phyloP scores from a whole-genome alignment of 2,888 invertebrate species.

The Zonitis immaculata region DNA sequence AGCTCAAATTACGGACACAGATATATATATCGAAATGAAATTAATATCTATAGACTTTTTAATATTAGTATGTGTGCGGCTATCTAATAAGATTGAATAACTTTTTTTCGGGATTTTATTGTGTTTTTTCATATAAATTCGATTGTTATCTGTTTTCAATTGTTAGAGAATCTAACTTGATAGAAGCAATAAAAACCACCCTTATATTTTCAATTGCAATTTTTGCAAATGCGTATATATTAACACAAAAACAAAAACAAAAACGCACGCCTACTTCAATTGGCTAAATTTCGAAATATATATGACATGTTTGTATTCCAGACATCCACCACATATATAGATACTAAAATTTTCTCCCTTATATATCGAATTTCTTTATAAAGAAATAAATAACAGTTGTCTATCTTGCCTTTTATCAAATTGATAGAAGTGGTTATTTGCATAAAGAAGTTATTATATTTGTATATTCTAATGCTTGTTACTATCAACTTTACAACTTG shows the following conservation, averaged over 20 bases:
- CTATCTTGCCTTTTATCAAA: not conserved
- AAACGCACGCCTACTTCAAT: not conserved
- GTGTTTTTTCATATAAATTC: no score
- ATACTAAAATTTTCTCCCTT: not conserved
- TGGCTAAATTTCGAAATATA: not conserved
- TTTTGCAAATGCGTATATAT: not conserved
- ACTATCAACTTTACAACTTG: not conserved
- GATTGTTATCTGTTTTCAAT: no score
- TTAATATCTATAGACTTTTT: no score
- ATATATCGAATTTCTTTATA: not conserved
- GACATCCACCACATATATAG: not conserved
- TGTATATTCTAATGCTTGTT: not conserved
- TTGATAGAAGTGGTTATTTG: conserved; percentile 20
- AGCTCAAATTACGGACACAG: not conserved
- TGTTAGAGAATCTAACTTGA: no score
- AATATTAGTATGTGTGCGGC: not conserved
- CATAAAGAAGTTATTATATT: conserved; percentile 22
- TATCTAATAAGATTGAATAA: not conserved
- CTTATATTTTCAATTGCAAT: no score
- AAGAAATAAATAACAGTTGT: not conserved
- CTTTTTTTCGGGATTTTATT: no score
- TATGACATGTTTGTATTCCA: conserved; percentile 9
- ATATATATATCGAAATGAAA: not conserved
- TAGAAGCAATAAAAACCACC: no score
- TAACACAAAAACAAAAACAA: no score